Conservation (phyloP, 2,113 vertebrate genomes). For the Sander lucioperca region DNA sequence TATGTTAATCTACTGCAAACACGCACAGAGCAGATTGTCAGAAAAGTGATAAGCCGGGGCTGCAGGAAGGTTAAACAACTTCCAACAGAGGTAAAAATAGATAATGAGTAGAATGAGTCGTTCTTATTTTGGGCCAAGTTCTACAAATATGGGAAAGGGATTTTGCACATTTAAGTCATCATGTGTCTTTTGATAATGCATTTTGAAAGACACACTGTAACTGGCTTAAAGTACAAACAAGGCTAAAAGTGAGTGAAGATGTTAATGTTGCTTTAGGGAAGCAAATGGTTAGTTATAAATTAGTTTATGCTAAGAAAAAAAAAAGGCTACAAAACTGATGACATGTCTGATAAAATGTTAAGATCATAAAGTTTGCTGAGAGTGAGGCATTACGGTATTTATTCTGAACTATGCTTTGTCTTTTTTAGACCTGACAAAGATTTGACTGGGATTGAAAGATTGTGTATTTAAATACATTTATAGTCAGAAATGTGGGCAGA, state of each 20-base stretch:
- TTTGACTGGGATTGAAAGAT: neutral
- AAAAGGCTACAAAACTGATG: neutral
- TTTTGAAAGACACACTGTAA: conserved; percentile 45
- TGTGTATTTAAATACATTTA: neutral
- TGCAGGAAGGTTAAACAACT: conserved; percentile 58
- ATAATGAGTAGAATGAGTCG: conserved; percentile 39
- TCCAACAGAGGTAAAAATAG: conserved; percentile 30
- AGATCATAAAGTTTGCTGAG: neutral
- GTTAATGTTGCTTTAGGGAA: neutral
- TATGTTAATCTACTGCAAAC: conserved; percentile 45
- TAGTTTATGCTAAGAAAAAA: neutral
- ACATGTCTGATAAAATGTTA: neutral
- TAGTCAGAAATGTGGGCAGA: neutral
- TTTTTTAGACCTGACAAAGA: neutral
- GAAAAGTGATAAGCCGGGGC: conserved; percentile 44
- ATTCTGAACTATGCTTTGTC: neutral
- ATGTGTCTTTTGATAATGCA: conserved; percentile 6
- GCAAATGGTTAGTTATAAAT: conserved; percentile 3
- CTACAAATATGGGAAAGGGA: conserved; percentile 31
- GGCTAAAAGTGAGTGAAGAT: conserved; percentile 9
- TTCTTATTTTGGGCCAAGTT: conserved; percentile 17
- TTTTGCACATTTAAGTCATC: conserved; percentile 49
- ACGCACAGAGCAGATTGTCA: conserved; percentile 26
- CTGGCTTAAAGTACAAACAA: conserved; percentile 39
- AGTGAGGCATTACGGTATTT: neutral